Evolutionary conservation across 1,140 invertebrate species (phyloP).

Genomic region (Leptoteleia sp.): DNA sequence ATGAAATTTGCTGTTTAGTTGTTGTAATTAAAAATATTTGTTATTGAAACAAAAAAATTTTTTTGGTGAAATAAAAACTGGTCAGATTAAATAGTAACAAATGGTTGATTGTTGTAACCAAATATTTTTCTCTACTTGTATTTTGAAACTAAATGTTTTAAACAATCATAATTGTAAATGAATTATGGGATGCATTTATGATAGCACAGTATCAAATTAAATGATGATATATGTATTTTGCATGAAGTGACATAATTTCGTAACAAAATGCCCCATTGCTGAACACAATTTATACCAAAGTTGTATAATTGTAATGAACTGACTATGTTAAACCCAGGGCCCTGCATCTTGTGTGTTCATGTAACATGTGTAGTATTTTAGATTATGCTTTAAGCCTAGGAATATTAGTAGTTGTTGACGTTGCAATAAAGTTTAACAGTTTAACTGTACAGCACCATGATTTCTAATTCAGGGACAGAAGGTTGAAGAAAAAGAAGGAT

Average conservation of each 20-base stretch:
- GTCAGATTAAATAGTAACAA: no score
- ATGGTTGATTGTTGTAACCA: no score
- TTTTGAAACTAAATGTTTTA: no score
- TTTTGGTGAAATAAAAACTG: no score
- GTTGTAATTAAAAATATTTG: no score
- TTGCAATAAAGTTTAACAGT: background rate
- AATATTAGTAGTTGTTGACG: background rate
- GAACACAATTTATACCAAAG: constrained; percentile 9
- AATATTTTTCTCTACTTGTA: background rate
- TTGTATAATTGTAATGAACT: constrained; percentile 12
- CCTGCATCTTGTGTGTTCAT: background rate
- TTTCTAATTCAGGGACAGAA: background rate
- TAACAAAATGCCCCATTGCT: background rate
- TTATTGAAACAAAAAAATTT: no score
- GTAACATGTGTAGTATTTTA: background rate
- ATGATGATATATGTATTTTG: no score
- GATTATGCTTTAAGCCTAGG: background rate
- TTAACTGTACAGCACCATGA: background rate
- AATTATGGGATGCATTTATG: background rate
- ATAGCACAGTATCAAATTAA: no score
- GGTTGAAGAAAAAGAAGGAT: background rate
- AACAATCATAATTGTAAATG: no score
- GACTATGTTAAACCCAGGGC: background rate
- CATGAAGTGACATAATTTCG: no score
- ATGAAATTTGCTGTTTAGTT: no score